A percentile compares a stretch with the other conserved stretches of the same genome.
phyloP scores from a whole-genome alignment of 2,797 vertebrate genomes.

The Botia kubotai region DNA sequence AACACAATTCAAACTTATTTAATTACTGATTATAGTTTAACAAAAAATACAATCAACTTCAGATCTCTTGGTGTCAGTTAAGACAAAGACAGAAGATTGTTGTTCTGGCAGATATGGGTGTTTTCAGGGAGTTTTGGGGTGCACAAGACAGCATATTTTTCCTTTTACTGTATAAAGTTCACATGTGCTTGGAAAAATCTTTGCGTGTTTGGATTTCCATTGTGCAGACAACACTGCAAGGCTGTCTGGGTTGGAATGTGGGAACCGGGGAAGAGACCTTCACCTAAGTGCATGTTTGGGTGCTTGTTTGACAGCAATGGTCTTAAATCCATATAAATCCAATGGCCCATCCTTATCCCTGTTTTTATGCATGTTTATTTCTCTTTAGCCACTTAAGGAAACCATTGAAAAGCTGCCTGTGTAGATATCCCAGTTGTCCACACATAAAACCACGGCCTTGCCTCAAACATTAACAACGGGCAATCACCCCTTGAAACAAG shows the following conservation, averaged over 20 bases:
- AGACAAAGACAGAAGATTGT: background rate
- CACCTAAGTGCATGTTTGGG: conserved; percentile 77
- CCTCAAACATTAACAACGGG: conserved; percentile 73
- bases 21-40: background rate
- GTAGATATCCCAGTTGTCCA: conserved; percentile 69
- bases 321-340: conserved; percentile 72
- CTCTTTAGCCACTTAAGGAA: conserved; percentile 72
- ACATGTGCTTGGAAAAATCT: conserved; percentile 83
- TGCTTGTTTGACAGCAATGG: conserved; percentile 78
- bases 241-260: conserved; percentile 78
- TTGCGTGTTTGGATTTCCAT: conserved; percentile 84
- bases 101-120: background rate
- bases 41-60: background rate
- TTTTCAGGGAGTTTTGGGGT: conserved; percentile 29
- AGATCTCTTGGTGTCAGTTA: background rate
- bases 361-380: conserved; percentile 63
- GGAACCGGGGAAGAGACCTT: conserved; percentile 69
- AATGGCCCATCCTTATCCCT: conserved; percentile 63
- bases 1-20: background rate
- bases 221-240: conserved; percentile 76
- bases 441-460: conserved; percentile 70
- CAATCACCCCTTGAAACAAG: conserved; percentile 70
- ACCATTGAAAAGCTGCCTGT: conserved; percentile 73
- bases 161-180: conserved; percentile 79
- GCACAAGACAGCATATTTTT: conserved; percentile 26